Percentiles rank a stretch among this genome's conserved stretches.
phyloP scores from a whole-genome alignment of 2,888 invertebrate species.

The Atethmia centrago region DNA sequence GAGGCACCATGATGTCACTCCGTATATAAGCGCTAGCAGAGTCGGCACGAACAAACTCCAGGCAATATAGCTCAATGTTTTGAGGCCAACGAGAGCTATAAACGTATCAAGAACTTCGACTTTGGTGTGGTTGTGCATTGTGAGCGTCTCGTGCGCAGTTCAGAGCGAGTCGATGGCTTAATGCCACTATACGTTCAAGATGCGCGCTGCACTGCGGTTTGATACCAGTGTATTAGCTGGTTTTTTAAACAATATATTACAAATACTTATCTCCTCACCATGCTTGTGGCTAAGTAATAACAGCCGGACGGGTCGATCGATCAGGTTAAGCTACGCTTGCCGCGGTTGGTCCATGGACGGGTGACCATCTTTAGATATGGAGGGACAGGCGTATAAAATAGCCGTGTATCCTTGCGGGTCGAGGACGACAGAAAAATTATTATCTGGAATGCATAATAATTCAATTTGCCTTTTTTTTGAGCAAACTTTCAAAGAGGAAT shows the following conservation, averaged over 20 bases:
- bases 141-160: constrained; percentile 5
- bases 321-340: too few species aligned
- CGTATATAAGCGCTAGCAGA: constrained; percentile 25
- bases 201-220: neutral
- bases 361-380: too few species aligned
- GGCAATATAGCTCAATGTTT: constrained; percentile 8
- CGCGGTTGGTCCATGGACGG: too few species aligned
- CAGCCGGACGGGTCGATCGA: too few species aligned
- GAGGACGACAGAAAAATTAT: too few species aligned
- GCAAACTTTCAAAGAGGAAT: too few species aligned
- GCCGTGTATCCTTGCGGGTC: too few species aligned
- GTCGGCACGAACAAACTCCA: constrained; percentile 31
- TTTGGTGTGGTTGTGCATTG: constrained; percentile 13
- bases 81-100: constrained; percentile 8
- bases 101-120: neutral
- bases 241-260: neutral
- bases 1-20: constrained; percentile 32
- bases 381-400: too few species aligned
- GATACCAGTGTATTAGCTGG: neutral
- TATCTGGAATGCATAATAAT: too few species aligned
- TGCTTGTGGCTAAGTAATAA: too few species aligned
- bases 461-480: too few species aligned
- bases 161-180: neutral
- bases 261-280: neutral
- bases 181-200: neutral